A percentile compares a stretch with the other conserved stretches of the same genome.
Evolutionary conservation across 1,140 invertebrate species (phyloP).

Genomic region (Drosophila ambigua): DNA sequence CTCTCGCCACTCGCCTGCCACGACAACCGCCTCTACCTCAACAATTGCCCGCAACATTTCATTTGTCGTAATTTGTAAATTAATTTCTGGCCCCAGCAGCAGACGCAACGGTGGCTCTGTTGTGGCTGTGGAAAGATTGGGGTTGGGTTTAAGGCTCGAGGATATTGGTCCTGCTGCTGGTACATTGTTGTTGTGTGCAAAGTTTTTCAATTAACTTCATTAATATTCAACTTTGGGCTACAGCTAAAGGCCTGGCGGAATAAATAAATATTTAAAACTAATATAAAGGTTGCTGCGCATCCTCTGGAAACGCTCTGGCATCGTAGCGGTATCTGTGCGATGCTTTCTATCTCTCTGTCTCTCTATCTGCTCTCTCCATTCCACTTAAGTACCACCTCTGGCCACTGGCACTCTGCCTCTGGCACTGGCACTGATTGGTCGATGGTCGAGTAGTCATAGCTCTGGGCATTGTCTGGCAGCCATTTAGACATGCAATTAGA

Average conservation of each 20-base stretch:
- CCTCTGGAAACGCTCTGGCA: background rate
- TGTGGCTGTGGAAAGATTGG: background rate
- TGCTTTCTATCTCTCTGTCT: no score
- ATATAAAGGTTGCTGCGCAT: slow-evolving; percentile 51
- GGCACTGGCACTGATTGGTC: background rate
- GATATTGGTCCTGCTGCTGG: slow-evolving; percentile 27
- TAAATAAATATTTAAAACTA: slow-evolving; percentile 74
- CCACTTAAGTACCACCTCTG: slow-evolving; percentile 25
- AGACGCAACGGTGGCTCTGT: background rate
- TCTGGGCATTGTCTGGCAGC: slow-evolving; percentile 6
- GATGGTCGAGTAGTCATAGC: background rate
- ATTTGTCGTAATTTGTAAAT: slow-evolving; percentile 69
- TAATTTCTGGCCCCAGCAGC: slow-evolving; percentile 48
- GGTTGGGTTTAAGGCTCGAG: slow-evolving; percentile 1
- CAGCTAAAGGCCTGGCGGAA: slow-evolving; percentile 32
- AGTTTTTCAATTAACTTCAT: slow-evolving; percentile 74
- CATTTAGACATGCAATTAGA: slow-evolving; percentile 68
- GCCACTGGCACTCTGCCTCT: no score
- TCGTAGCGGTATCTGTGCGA: no score
- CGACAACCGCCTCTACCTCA: slow-evolving; percentile 2
- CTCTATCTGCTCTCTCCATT: no score
- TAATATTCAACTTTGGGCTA: slow-evolving; percentile 69
- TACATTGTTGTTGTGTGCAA: slow-evolving; percentile 25
- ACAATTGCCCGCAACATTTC: slow-evolving; percentile 46
- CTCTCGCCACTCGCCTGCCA: no score